A percentile compares a stretch with the other conserved stretches of the same genome.
phyloP scores from a whole-genome alignment of 2,797 vertebrate species.

The Aldrovandia affinis region DNA sequence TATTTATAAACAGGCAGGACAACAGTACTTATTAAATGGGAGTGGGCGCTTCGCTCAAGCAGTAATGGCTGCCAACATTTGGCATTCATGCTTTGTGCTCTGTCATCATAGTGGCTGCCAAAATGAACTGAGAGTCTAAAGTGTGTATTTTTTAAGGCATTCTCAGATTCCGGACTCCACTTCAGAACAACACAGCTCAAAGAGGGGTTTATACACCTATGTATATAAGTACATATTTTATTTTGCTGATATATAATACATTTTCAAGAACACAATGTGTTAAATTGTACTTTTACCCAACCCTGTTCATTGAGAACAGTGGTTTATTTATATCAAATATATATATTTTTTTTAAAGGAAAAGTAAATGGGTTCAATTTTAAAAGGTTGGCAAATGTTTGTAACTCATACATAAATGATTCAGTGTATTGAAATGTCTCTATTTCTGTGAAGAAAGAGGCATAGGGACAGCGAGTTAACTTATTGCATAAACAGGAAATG shows the following conservation, averaged over 20 bases:
- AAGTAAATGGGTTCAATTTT: no score
- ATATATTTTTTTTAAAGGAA: no score
- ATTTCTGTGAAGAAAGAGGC: background rate
- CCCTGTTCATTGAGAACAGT: no score
- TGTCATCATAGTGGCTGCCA: background rate
- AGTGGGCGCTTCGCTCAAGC: background rate
- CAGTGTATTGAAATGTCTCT: background rate
- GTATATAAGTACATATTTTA: no score
- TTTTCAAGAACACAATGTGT: no score
- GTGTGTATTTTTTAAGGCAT: background rate
- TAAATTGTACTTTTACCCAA: no score
- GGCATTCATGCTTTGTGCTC: background rate
- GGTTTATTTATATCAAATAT: no score
- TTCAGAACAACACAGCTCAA: background rate
- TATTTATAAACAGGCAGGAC: conserved; percentile 24
- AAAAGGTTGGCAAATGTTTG: no score
- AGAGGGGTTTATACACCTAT: background rate
- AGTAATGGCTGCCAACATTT: background rate
- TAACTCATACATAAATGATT: background rate
- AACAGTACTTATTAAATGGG: conserved; percentile 24
- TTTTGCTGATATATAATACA: no score
- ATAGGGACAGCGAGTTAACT: background rate
- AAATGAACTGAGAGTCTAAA: background rate
- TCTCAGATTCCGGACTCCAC: background rate
- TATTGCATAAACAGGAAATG: conserved; percentile 22